Percentiles rank a stretch among this genome's conserved stretches.
phyloP scores from a whole-genome alignment of 2,113 vertebrate genomes.

The Odocoileus hemionus region DNA sequence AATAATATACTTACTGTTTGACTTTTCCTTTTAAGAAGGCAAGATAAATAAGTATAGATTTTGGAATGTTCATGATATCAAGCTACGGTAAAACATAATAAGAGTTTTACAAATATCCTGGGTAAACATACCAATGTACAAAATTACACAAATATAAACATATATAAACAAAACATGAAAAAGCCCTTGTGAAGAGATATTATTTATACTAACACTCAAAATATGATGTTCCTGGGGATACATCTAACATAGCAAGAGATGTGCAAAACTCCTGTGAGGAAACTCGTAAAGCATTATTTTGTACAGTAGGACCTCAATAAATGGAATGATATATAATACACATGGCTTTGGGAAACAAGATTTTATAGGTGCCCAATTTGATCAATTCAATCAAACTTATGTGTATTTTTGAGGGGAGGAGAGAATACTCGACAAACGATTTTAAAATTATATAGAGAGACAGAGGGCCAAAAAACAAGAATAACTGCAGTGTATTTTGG shows the following conservation, averaged over 20 bases:
- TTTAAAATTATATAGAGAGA: not conserved
- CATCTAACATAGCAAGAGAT: not conserved
- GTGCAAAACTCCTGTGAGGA: not conserved
- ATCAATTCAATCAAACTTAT: not conserved
- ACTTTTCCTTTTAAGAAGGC: not conserved
- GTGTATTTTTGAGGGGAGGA: not conserved
- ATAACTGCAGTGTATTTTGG: not conserved
- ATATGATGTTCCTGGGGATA: not conserved
- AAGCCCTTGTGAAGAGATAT: not conserved
- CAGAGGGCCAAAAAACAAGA: not conserved
- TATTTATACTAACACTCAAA: not conserved
- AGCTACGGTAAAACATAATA: not conserved
- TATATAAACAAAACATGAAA: not conserved
- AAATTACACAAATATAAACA: not conserved
- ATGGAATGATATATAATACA: not conserved
- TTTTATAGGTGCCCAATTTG: not conserved
- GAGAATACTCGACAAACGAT: not conserved
- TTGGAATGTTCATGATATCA: not conserved
- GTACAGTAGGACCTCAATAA: not conserved
- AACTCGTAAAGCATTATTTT: not conserved
- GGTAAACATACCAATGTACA: not conserved
- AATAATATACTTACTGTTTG: not conserved
- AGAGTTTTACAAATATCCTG: not conserved
- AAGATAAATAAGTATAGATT: not conserved
- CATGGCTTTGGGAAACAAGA: not conserved